Conservation (phyloP, 2,888 invertebrate species). For the Lissonota sp. region DNA sequence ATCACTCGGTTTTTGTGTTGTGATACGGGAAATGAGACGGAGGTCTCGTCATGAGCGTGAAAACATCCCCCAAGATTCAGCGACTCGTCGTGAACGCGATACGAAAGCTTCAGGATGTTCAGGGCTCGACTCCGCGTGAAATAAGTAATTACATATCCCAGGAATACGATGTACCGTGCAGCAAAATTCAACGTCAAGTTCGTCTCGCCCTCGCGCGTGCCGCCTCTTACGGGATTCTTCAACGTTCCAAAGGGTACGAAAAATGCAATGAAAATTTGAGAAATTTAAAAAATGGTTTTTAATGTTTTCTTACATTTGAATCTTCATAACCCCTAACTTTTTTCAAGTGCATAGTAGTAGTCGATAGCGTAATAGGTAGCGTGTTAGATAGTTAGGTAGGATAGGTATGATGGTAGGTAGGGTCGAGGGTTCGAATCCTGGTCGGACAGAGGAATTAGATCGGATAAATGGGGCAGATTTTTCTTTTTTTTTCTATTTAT, state of each 20-base stretch:
- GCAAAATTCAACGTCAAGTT: constrained; percentile 74
- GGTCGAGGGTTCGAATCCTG: no score
- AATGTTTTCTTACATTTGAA: no score
- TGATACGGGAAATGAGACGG: constrained; percentile 29
- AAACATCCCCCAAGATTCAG: constrained; percentile 75
- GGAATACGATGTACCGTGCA: constrained; percentile 75
- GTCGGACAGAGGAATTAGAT: no score
- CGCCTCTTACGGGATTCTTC: constrained; percentile 78
- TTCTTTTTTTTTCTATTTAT: no score
- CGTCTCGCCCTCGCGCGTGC: constrained; percentile 78
- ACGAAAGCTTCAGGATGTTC: constrained; percentile 75
- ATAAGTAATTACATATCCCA: constrained; percentile 79
- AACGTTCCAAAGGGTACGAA: constrained; percentile 74
- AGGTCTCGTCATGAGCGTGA: constrained; percentile 64
- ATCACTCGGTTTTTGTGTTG: background rate
- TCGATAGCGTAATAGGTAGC: no score
- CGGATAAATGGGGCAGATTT: no score
- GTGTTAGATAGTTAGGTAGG: no score
- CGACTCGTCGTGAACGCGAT: constrained; percentile 79
- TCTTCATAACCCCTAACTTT: no score
- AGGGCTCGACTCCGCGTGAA: constrained; percentile 79
- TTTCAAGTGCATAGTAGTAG: no score
- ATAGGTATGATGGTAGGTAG: no score
- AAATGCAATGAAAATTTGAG: background rate
- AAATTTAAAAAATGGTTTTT: no score